Base-by-base conservation (phyloP, 2,113 vertebrate species). In the Lethenteron reissneri region DNA sequence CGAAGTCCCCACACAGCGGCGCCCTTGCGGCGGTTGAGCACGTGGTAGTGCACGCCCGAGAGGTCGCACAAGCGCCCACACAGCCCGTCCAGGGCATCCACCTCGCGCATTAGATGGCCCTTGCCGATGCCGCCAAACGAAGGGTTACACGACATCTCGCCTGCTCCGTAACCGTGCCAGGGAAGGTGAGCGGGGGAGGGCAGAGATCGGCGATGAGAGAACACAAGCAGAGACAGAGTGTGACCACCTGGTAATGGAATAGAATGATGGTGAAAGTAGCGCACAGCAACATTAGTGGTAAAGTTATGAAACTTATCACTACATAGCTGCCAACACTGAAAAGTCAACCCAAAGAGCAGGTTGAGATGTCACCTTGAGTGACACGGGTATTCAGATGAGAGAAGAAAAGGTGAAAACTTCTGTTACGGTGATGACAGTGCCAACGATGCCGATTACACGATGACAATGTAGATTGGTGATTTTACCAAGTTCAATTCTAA, bases 1-100 rank as follows among this genome's bases (percentile, higher is more conserved):
- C 92, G 83, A 1, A 88, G 87, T 3, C 92, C 92, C 92, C 92
- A 96, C 58, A 97, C 92, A 0, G 92, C 92, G 0, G 92, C 90
- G 7, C 92, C 92, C 73, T 96, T 97, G 11, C 83, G 76, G 25
- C 84, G 84, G 80, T 97, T 97, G 72, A 96, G 77, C 73, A 97
- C 85, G 72, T 89, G 90, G 79, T 95, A 97, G 79, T 94, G 84
- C 69, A 95, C 75, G 2, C 92, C 92, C 11, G 92, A 84, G 75
- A 79, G 84, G 77, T 97, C 92, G 58, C 87, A 92, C 17, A 88
- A 76, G 19, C 89, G 81, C 17, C 83, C 86, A 72, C 91, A 95
- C n/a, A 97, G 78, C 13, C 92, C 92, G 64, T 92, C 92, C 77
- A 97, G 76, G 1, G 92, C 88, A 68, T 97, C 92, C 3, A 96